Conservation (phyloP, 2,888 invertebrate species). For the Cosmorhoe ocellata region DNA sequence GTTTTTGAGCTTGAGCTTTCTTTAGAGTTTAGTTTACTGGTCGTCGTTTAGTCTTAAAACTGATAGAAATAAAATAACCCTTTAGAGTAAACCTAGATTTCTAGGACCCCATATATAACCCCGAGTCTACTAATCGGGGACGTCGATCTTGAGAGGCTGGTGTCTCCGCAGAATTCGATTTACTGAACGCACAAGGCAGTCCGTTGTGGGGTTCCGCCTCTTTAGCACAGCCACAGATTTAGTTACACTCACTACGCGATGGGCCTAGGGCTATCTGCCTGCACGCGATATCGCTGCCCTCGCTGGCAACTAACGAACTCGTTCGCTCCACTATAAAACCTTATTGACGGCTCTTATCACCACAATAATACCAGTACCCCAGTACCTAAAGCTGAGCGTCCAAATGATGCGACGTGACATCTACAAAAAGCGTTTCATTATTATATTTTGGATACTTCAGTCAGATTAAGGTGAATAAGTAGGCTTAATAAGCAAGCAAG, state of each 20-base stretch:
- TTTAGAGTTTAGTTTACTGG: too few species aligned
- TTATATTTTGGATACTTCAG: too few species aligned
- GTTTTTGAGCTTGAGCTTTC: too few species aligned
- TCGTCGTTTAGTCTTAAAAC: too few species aligned
- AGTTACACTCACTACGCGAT: constrained; percentile 8
- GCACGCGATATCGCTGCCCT: constrained; percentile 57
- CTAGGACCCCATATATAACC: constrained; percentile 34
- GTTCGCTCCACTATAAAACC: constrained; percentile 51
- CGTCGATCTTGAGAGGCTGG: constrained; percentile 56
- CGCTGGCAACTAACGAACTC: constrained; percentile 56
- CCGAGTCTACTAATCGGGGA: constrained; percentile 57
- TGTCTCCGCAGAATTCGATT: constrained; percentile 74
- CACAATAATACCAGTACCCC: constrained; percentile 19
- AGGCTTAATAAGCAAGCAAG: too few species aligned
- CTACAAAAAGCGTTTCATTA: too few species aligned
- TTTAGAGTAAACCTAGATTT: too few species aligned
- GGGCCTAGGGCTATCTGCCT: constrained; percentile 62
- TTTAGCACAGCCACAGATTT: constrained; percentile 42
- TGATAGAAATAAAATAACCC: too few species aligned
- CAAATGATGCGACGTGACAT: too few species aligned
- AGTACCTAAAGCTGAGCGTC: too few species aligned
- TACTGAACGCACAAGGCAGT: constrained; percentile 62
- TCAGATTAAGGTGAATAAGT: too few species aligned
- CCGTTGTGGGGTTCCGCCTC: constrained; percentile 69
- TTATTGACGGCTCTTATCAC: constrained; percentile 51